phyloP scores from a whole-genome alignment of 1,140 invertebrate species.

The Bicyclus anynana region DNA sequence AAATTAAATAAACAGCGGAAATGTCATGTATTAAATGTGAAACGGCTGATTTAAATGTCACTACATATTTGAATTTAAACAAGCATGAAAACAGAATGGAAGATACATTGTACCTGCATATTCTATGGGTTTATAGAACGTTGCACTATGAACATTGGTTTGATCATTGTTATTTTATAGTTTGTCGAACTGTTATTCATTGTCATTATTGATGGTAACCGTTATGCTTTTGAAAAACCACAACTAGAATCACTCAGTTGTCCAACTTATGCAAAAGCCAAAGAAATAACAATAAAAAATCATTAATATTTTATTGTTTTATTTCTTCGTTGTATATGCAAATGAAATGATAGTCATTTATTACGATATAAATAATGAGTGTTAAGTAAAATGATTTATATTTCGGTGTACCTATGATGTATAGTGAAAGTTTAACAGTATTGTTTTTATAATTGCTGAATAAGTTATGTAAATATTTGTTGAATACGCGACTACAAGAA shows the following conservation, averaged over 20 bases:
- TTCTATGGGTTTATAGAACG: neutral
- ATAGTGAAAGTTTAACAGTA: too few species aligned
- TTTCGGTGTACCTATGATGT: too few species aligned
- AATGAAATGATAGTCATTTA: too few species aligned
- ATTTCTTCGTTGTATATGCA: neutral
- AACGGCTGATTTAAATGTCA: too few species aligned
- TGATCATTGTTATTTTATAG: conserved; percentile 18
- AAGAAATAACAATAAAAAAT: neutral
- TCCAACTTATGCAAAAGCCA: neutral
- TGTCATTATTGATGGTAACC: neutral
- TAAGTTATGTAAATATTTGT: too few species aligned
- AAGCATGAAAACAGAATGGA: conserved; percentile 7
- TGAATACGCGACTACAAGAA: too few species aligned
- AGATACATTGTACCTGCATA: neutral
- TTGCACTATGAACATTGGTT: neutral
- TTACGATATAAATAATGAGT: too few species aligned
- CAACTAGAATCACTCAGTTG: neutral
- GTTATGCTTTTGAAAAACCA: neutral
- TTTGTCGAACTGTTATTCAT: conserved; percentile 3
- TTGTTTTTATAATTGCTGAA: too few species aligned
- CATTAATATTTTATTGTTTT: neutral
- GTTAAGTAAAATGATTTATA: too few species aligned
- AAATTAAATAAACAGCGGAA: neutral
- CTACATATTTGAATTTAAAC: neutral
- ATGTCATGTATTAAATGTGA: neutral